Conservation (phyloP, 2,888 invertebrate genomes). For the Caenorhabditis angaria region DNA sequence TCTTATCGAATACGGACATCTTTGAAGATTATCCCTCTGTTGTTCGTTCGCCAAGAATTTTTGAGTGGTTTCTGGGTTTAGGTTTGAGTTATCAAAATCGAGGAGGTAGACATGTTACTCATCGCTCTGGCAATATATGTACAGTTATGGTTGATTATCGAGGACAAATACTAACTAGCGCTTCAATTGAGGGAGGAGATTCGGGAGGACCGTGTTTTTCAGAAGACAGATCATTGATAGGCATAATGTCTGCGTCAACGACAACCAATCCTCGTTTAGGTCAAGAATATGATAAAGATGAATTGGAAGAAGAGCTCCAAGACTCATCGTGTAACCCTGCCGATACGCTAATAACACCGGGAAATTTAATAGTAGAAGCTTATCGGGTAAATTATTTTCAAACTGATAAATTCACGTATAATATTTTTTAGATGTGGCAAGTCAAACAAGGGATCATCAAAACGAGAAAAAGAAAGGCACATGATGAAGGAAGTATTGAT, state of each 20-base stretch:
- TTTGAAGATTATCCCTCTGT: constrained; percentile 23
- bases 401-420: constrained; percentile 21
- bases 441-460: constrained; percentile 18
- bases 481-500: too few species aligned
- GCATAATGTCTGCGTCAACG: constrained; percentile 31
- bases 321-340: constrained; percentile 26
- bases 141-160: constrained; percentile 16
- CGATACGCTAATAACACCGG: constrained; percentile 23
- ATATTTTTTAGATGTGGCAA: constrained; percentile 21
- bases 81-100: constrained; percentile 18
- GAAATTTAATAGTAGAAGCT: constrained; percentile 16
- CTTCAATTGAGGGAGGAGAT: constrained; percentile 26
- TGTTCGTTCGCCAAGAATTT: constrained; percentile 17
- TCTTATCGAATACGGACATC: constrained; percentile 18
- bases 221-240: constrained; percentile 26
- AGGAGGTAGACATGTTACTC: constrained; percentile 20
- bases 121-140: constrained; percentile 25
- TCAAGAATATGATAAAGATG: constrained; percentile 21
- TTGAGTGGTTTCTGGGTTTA: constrained; percentile 23
- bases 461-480: too few species aligned
- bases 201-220: constrained; percentile 27
- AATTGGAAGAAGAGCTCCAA: constrained; percentile 21
- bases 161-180: constrained; percentile 23
- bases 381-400: constrained; percentile 24
- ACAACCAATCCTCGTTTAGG: constrained; percentile 16